These are phyloP conservation scores for Notarius lentiginosus DNA, from an alignment of 2,113 vertebrate genomes.

Conservation along the genomic window DNA sequence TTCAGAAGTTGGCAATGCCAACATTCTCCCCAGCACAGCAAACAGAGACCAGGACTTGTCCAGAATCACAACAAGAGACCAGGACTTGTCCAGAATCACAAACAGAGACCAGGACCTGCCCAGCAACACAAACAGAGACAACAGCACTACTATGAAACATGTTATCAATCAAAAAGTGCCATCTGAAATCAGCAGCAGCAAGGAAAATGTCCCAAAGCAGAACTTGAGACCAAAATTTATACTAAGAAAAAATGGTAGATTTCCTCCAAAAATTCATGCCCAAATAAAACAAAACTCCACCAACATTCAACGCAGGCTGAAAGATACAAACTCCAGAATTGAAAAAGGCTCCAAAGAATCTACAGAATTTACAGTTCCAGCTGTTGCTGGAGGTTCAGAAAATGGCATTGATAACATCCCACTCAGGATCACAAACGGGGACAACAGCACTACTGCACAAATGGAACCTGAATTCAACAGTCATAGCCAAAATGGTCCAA, in stretches of 20 bases:
- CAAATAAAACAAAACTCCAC: background rate
- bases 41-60: background rate
- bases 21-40: background rate
- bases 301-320: background rate
- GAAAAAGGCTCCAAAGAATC: background rate
- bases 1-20: background rate
- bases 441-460: background rate
- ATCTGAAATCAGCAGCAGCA: background rate
- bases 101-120: background rate
- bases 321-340: background rate
- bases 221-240: background rate
- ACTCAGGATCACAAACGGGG: background rate
- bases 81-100: background rate
- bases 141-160: background rate
- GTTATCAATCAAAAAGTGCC: background rate
- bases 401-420: background rate
- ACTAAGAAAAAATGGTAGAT: background rate
- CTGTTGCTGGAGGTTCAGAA: background rate
- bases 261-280: background rate
- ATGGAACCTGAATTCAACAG: background rate
- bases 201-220: background rate
- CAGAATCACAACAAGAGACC: background rate
- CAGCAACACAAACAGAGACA: background rate
- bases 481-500: background rate
- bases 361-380: background rate